These are phyloP conservation scores for Syngnathus rostellatus DNA, from an alignment of 2,797 vertebrate genomes.

Conservation along the genomic window DNA sequence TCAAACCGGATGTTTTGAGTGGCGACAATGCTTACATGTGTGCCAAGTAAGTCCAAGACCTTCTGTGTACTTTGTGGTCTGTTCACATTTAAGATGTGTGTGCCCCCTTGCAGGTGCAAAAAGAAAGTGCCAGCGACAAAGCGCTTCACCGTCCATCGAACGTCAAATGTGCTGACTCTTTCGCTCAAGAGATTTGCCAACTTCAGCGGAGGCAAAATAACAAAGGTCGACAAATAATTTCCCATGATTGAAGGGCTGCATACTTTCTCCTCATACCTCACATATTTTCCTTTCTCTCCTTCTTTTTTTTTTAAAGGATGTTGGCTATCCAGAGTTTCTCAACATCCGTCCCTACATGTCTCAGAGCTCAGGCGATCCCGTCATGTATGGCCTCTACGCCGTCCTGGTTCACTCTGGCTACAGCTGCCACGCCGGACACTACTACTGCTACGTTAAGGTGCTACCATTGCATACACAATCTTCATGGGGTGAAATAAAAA, in stretches of 20 bases:
- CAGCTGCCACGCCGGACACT: constrained; percentile 91
- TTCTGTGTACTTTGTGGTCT: background rate
- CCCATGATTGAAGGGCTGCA: background rate
- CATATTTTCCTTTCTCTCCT: background rate
- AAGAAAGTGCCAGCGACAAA: constrained; percentile 93
- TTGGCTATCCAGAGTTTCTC: constrained; percentile 88
- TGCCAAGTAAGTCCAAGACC: constrained; percentile 73
- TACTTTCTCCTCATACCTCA: background rate
- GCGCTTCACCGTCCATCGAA: constrained; percentile 86
- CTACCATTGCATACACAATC: constrained; percentile 7
- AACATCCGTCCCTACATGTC: constrained; percentile 95
- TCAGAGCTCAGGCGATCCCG: constrained; percentile 78
- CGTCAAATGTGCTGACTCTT: constrained; percentile 87
- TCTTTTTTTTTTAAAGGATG: constrained; percentile 67
- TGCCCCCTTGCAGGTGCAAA: constrained; percentile 75
- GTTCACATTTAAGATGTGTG: background rate
- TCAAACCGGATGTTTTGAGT: constrained; percentile 83
- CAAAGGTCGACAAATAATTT: constrained; percentile 71
- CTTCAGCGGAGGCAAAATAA: constrained; percentile 88
- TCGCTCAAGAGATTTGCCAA: constrained; percentile 92
- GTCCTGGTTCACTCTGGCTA: constrained; percentile 93
- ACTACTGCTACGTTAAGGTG: constrained; percentile 95
- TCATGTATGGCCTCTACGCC: constrained; percentile 86
- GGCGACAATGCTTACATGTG: constrained; percentile 98
- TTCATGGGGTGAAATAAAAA: background rate